These are phyloP conservation scores for Excalfactoria chinensis DNA, from an alignment of 2,113 vertebrate species.

Conservation along the genomic window DNA sequence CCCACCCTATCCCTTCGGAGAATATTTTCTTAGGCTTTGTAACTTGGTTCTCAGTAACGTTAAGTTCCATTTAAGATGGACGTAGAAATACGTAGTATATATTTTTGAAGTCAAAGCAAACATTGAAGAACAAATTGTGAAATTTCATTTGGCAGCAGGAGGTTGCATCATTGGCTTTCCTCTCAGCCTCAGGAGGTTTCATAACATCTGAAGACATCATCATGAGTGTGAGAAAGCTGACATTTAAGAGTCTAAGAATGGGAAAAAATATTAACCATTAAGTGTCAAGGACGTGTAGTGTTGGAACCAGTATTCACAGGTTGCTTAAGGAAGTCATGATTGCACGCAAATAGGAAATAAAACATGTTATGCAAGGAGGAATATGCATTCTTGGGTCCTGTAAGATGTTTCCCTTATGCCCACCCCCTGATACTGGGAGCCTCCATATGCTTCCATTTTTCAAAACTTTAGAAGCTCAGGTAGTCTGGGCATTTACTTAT, in stretches of 20 bases:
- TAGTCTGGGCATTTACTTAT: not conserved
- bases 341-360: not conserved
- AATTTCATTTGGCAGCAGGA: conserved; percentile 66
- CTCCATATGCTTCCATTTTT: not conserved
- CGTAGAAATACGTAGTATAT: conserved; percentile 52
- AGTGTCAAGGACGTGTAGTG: not conserved
- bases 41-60: conserved; percentile 20
- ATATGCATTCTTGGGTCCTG: not conserved
- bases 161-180: conserved; percentile 66
- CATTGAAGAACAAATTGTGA: conserved; percentile 79
- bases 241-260: conserved; percentile 60
- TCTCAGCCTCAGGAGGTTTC: conserved; percentile 73
- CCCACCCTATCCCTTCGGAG: conserved; percentile 58
- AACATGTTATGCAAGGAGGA: not conserved
- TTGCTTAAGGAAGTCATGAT: not conserved
- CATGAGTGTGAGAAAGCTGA: conserved; percentile 66
- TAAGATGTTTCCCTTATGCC: not conserved
- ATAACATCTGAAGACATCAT: conserved; percentile 72
- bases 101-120: conserved; percentile 67
- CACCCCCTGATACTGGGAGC: rapidly evolving
- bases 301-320: not conserved
- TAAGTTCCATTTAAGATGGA: conserved; percentile 44
- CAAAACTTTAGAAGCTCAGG: not conserved
- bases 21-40: conserved; percentile 52
- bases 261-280: conserved; percentile 39